These are phyloP conservation scores for Hirtodrosophila cameraria DNA, from an alignment of 2,888 invertebrate species.

Conservation along the genomic window DNA sequence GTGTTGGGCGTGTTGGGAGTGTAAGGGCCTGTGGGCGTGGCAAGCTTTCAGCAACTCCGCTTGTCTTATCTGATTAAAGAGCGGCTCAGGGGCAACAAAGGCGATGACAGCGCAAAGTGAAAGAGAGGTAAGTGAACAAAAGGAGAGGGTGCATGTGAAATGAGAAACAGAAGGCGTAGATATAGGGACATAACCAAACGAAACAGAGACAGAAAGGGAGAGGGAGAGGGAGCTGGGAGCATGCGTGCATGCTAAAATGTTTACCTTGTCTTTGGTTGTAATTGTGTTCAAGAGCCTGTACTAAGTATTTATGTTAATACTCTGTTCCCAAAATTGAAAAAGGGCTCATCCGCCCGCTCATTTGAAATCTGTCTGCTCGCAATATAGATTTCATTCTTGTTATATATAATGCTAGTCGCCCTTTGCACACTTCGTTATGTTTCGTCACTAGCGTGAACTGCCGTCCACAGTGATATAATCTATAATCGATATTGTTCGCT, in stretches of 20 bases:
- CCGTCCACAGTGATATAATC: no score
- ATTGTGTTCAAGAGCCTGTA: constrained; percentile 19
- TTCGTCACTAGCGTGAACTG: no score
- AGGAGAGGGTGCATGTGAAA: neutral
- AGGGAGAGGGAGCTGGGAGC: neutral
- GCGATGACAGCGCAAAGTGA: constrained; percentile 42
- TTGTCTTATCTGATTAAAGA: constrained; percentile 44
- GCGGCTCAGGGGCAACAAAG: constrained; percentile 28
- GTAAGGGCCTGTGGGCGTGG: constrained; percentile 23
- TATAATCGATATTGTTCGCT: no score
- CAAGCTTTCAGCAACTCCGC: constrained; percentile 35
- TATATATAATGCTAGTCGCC: no score
- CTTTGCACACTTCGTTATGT: no score
- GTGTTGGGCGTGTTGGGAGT: neutral
- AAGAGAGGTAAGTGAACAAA: constrained; percentile 11
- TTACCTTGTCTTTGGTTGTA: constrained; percentile 14
- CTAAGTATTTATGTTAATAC: constrained; percentile 1
- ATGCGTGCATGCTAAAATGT: constrained; percentile 14
- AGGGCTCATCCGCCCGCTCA: no score
- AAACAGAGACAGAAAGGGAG: neutral
- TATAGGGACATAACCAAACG: no score
- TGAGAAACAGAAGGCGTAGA: neutral
- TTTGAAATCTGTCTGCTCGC: no score
- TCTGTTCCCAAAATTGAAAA: no score
- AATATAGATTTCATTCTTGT: no score